phyloP scores from a whole-genome alignment of 2,888 invertebrate genomes.

The Cephus nigrinus region DNA sequence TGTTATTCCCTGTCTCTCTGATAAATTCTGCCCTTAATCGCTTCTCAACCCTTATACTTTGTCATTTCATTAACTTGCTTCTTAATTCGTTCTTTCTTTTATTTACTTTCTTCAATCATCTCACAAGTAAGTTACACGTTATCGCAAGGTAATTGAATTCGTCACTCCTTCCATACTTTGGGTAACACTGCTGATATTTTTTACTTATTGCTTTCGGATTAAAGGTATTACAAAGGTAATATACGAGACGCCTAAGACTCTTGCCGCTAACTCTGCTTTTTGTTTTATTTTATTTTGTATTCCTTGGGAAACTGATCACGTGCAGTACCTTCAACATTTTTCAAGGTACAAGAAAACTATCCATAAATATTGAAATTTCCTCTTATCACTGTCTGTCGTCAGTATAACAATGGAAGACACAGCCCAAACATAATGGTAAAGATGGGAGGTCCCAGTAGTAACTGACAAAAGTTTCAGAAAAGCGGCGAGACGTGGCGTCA shows the following conservation, averaged over 20 bases:
- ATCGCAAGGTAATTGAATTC: neutral
- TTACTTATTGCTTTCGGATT: neutral
- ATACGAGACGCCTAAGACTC: neutral
- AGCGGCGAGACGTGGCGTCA: neutral
- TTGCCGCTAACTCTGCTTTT: neutral
- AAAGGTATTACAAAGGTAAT: neutral
- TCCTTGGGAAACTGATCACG: neutral
- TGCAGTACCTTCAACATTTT: neutral
- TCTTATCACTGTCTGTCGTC: neutral
- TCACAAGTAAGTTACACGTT: neutral
- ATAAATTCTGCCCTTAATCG: neutral
- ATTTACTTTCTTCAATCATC: neutral
- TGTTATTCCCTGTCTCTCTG: neutral
- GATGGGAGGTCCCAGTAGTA: neutral
- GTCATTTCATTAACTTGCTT: neutral
- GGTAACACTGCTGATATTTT: neutral
- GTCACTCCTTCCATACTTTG: neutral
- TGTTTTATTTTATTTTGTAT: neutral
- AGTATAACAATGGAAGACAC: neutral
- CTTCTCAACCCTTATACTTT: neutral
- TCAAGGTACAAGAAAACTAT: neutral
- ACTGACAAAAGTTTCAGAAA: neutral
- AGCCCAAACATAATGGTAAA: neutral
- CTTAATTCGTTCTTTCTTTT: neutral
- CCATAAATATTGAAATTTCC: neutral